These are phyloP conservation scores for Apocrypta bakeri DNA, from an alignment of 1,140 invertebrate species.

Conservation along the genomic window DNA sequence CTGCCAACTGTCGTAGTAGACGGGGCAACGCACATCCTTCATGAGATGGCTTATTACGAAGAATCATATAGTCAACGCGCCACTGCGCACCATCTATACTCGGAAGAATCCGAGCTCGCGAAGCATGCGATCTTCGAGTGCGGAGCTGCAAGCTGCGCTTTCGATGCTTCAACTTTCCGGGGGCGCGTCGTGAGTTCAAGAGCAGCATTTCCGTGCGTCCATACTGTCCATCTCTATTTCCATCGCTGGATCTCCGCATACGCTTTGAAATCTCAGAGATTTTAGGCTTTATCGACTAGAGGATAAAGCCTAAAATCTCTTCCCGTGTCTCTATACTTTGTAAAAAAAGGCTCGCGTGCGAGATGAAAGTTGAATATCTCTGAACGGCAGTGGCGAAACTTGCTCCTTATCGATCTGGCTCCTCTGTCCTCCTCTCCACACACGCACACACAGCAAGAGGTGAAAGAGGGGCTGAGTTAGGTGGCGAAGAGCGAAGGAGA, in stretches of 20 bases:
- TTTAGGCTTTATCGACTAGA: too few species aligned
- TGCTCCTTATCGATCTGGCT: constrained; percentile 73
- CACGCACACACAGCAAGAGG: constrained; percentile 53
- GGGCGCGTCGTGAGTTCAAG: too few species aligned
- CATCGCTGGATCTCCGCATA: too few species aligned
- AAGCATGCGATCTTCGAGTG: not conserved
- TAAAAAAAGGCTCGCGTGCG: not conserved
- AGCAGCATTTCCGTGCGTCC: too few species aligned
- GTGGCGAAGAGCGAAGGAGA: not conserved
- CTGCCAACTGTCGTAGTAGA: constrained; percentile 68
- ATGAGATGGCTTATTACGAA: constrained; percentile 59
- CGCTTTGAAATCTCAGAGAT: too few species aligned
- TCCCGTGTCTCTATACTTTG: too few species aligned
- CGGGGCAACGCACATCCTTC: not conserved
- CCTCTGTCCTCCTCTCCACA: constrained; percentile 60
- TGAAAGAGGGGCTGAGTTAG: constrained; percentile 40
- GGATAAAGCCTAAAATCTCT: too few species aligned
- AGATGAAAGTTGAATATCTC: too few species aligned
- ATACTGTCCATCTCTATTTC: too few species aligned
- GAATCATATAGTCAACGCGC: too few species aligned
- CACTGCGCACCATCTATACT: too few species aligned
- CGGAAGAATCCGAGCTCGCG: not conserved
- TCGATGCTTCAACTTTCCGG: too few species aligned
- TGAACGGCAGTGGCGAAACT: not conserved
- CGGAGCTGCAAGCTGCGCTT: not conserved